Percentiles rank a stretch among this genome's conserved stretches.
phyloP scores from a whole-genome alignment of 2,113 vertebrate species.

The Lasiurus cinereus region DNA sequence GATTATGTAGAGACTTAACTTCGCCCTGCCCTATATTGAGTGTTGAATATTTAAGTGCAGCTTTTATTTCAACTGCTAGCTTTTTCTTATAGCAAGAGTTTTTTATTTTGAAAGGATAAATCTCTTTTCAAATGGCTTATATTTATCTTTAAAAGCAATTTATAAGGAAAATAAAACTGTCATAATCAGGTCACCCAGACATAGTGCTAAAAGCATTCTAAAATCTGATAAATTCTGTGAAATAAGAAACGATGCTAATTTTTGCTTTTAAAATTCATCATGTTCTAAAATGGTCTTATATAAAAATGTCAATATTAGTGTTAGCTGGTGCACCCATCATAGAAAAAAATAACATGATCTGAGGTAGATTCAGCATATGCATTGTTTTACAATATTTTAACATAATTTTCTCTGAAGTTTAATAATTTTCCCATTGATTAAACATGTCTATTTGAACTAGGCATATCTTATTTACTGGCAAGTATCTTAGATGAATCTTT shows the following conservation, averaged over 20 bases:
- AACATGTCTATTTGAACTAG: conserved; percentile 26
- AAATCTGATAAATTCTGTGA: conserved; percentile 62
- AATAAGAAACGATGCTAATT: conserved; percentile 55
- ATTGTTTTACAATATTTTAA: background rate
- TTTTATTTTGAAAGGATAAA: conserved; percentile 69
- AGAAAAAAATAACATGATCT: background rate
- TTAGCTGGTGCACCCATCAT: conserved; percentile 3
- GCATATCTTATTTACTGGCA: background rate
- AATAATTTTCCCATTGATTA: conserved; percentile 51
- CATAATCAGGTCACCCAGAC: conserved; percentile 69
- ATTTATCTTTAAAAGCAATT: conserved; percentile 79
- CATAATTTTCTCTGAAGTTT: conserved; percentile 3
- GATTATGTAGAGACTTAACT: conserved; percentile 59
- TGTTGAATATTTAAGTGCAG: conserved; percentile 65
- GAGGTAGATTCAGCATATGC: background rate
- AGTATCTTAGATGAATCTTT: background rate
- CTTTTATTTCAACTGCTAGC: conserved; percentile 60
- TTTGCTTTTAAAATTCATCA: conserved; percentile 49
- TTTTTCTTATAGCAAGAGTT: conserved; percentile 48
- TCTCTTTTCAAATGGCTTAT: conserved; percentile 73
- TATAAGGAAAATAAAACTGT: conserved; percentile 76
- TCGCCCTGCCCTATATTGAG: conserved; percentile 50
- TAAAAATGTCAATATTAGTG: conserved; percentile 47
- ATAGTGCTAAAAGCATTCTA: conserved; percentile 62
- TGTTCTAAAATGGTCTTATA: conserved; percentile 40